Conservation (phyloP, 2,113 vertebrate species). For the Stegastes partitus region DNA sequence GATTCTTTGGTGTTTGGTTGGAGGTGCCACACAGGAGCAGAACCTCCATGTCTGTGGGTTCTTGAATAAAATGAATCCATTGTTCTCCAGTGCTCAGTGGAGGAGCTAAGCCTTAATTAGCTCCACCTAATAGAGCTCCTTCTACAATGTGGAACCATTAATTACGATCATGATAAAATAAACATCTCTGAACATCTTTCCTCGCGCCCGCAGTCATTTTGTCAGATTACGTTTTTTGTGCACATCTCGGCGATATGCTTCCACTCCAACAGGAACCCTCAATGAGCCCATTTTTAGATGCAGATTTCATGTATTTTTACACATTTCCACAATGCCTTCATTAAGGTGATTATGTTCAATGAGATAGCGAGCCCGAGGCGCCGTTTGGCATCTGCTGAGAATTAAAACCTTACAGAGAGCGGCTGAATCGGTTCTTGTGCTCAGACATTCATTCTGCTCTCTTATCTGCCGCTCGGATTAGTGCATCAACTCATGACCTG, state of each 20-base stretch:
- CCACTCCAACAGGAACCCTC: constrained; percentile 1
- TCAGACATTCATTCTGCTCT: constrained; percentile 46
- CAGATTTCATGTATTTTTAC: constrained; percentile 44
- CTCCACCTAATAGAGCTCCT: neutral
- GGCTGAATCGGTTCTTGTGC: constrained; percentile 45
- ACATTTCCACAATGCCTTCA: constrained; percentile 42
- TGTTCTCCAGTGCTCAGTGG: neutral
- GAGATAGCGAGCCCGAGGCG: constrained; percentile 40
- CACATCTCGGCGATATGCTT: constrained; percentile 12
- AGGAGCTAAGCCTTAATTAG: constrained; percentile 1
- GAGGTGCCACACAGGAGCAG: neutral
- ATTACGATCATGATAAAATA: neutral
- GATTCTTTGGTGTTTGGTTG: neutral
- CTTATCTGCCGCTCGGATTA: constrained; percentile 59
- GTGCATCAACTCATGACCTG: constrained; percentile 58
- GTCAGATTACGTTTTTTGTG: neutral
- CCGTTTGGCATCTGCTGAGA: constrained; percentile 56
- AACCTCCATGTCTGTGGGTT: neutral
- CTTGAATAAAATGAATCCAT: neutral
- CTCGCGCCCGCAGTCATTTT: neutral
- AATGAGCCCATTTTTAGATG: constrained; percentile 26
- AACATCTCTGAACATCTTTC: neutral
- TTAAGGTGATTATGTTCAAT: constrained; percentile 57
- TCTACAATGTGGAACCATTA: neutral
- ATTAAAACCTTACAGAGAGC: constrained; percentile 41